Conservation (phyloP, 2,113 vertebrate genomes). For the Melospiza melodia region DNA sequence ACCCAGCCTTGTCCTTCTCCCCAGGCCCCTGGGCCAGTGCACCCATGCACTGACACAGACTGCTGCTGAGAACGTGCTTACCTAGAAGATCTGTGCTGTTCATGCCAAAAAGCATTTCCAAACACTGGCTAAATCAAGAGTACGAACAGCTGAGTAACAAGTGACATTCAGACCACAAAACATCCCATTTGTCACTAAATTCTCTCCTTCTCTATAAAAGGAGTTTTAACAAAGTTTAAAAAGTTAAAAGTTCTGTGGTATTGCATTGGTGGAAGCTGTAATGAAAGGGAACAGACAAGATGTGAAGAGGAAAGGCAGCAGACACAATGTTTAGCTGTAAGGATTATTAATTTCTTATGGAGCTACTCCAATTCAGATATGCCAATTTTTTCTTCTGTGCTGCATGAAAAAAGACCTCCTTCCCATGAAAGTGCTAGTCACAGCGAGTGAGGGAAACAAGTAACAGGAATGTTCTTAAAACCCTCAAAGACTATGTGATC, state of each 20-base stretch:
- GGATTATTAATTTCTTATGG: neutral
- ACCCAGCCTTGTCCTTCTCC: neutral
- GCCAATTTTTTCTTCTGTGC: neutral
- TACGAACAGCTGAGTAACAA: neutral
- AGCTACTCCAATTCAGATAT: neutral
- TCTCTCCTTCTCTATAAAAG: neutral
- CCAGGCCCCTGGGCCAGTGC: neutral
- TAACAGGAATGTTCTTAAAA: neutral
- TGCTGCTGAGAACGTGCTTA: neutral
- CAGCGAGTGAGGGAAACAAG: neutral
- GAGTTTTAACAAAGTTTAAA: neutral
- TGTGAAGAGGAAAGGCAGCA: neutral
- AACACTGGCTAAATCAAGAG: neutral
- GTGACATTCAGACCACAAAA: neutral
- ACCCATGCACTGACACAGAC: fast-evolving
- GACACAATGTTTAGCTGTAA: neutral
- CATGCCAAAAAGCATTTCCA: neutral
- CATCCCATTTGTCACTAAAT: neutral
- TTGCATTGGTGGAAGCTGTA: neutral
- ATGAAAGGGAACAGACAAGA: neutral
- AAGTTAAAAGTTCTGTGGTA: neutral
- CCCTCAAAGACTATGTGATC: neutral
- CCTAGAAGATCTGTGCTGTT: neutral
- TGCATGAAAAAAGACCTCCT: neutral
- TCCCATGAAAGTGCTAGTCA: neutral